phyloP scores from a whole-genome alignment of 2,888 invertebrate species.

The Dicyrtoma fusca region DNA sequence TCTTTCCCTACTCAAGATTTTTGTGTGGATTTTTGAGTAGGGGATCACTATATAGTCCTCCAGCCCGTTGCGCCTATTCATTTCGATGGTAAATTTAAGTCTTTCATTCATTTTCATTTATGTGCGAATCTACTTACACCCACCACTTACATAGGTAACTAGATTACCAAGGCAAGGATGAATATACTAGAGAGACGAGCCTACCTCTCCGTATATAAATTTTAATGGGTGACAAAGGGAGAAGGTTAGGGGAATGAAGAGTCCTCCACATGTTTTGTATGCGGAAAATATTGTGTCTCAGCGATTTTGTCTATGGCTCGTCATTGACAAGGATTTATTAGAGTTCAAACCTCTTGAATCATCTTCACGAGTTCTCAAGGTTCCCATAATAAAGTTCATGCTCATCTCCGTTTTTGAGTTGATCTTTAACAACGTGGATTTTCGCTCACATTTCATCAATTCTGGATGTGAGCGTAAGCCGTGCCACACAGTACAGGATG shows the following conservation, averaged over 20 bases:
- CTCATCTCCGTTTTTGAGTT: slow-evolving; percentile 8
- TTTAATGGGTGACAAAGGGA: neutral
- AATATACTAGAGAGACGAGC: neutral
- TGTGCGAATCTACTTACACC: no score
- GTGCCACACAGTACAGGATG: no score
- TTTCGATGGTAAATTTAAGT: no score
- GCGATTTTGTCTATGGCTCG: slow-evolving; percentile 5
- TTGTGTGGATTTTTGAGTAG: no score
- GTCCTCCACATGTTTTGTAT: neutral
- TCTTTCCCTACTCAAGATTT: no score
- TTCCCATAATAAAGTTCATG: neutral
- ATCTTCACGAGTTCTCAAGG: slow-evolving; percentile 18
- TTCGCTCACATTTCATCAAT: slow-evolving; percentile 6
- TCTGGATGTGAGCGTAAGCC: neutral
- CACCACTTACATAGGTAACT: neutral
- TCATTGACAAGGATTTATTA: slow-evolving; percentile 23
- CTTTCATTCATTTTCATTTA: no score
- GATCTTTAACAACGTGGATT: slow-evolving; percentile 9
- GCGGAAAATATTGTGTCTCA: slow-evolving; percentile 25
- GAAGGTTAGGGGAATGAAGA: slow-evolving; percentile 5
- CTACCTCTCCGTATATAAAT: neutral
- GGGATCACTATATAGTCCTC: no score
- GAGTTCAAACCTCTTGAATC: slow-evolving; percentile 21
- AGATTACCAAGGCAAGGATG: neutral
- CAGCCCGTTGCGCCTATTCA: no score